Percentiles rank a stretch among this genome's conserved stretches.
phyloP scores from a whole-genome alignment of 2,888 invertebrate genomes.

The Scaptomyza parva region DNA sequence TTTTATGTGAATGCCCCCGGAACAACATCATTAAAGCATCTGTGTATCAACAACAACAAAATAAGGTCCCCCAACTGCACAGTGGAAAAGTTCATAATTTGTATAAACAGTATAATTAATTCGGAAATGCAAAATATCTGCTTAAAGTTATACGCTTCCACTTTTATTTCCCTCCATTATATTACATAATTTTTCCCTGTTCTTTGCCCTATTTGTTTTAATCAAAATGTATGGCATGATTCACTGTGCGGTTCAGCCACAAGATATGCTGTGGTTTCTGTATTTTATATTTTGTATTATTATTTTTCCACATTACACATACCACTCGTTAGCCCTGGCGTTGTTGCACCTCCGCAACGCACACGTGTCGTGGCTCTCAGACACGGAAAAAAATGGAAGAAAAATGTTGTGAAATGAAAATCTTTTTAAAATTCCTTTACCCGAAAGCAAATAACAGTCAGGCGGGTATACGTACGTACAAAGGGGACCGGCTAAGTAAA shows the following conservation, averaged over 20 bases:
- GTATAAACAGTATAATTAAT: background rate
- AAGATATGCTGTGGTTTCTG: constrained; percentile 32
- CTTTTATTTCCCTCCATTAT: too few relatives aligned
- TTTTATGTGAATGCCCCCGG: constrained; percentile 43
- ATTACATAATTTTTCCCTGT: too few relatives aligned
- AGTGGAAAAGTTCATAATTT: constrained; percentile 13
- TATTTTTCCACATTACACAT: constrained; percentile 55
- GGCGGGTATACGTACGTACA: constrained; percentile 22
- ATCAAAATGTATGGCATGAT: constrained; percentile 1
- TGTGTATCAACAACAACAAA: constrained; percentile 26
- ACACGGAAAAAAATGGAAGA: constrained; percentile 24
- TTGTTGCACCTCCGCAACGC: background rate
- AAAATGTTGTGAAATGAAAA: constrained; percentile 68
- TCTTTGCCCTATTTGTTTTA: background rate
- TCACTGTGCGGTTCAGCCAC: constrained; percentile 29
- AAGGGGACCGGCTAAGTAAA: constrained; percentile 56
- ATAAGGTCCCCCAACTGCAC: constrained; percentile 39
- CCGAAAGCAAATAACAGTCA: constrained; percentile 67
- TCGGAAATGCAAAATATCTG: background rate
- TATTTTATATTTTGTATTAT: constrained; percentile 20
- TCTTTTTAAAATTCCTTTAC: constrained; percentile 70
- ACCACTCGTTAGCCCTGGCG: constrained; percentile 52
- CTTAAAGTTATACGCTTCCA: background rate
- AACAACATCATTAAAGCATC: constrained; percentile 58
- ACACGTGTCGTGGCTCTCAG: constrained; percentile 33